Evolutionary conservation across 2,888 invertebrate genomes (phyloP).

Genomic region (Apodemia zela): DNA sequence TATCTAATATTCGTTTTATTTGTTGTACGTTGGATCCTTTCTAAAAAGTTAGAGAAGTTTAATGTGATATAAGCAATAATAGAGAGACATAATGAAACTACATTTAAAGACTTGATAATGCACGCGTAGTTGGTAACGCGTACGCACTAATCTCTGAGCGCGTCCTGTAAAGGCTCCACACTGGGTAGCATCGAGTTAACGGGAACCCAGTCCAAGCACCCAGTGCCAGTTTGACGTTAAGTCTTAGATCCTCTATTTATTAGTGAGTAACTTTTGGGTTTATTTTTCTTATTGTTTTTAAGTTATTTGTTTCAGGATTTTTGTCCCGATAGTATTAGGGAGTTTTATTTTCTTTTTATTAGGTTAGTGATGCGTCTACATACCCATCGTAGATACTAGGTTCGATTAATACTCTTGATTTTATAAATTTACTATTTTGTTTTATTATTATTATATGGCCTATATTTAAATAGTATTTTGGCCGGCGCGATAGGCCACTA

Average conservation of each 20-base stretch:
- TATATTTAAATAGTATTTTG: slow-evolving; percentile 77
- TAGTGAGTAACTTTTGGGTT: slow-evolving; percentile 79
- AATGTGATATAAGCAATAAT: slow-evolving; percentile 79
- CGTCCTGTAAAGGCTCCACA: slow-evolving; percentile 2
- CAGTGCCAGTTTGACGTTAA: slow-evolving; percentile 50
- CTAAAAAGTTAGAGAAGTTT: slow-evolving; percentile 62
- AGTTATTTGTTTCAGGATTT: slow-evolving; percentile 80
- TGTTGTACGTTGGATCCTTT: slow-evolving; percentile 67
- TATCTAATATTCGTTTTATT: slow-evolving; percentile 64
- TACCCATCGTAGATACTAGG: slow-evolving; percentile 66
- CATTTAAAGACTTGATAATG: slow-evolving; percentile 42
- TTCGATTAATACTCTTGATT: slow-evolving; percentile 76
- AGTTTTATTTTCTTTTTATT: slow-evolving; percentile 79
- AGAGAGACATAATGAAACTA: slow-evolving; percentile 63
- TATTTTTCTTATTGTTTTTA: slow-evolving; percentile 80
- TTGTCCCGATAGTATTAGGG: slow-evolving; percentile 81
- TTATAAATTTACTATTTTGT: slow-evolving; percentile 75
- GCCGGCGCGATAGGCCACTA: slow-evolving; percentile 78
- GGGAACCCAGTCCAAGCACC: slow-evolving; percentile 24
- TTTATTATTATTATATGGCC: slow-evolving; percentile 69
- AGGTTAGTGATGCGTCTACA: slow-evolving; percentile 72
- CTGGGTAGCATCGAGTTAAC: slow-evolving; percentile 34
- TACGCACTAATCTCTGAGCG: slow-evolving; percentile 24
- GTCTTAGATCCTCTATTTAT: slow-evolving; percentile 76
- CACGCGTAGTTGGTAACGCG: slow-evolving; percentile 35